Conservation (phyloP, 2,113 vertebrate genomes). For the Cairina moschata region DNA sequence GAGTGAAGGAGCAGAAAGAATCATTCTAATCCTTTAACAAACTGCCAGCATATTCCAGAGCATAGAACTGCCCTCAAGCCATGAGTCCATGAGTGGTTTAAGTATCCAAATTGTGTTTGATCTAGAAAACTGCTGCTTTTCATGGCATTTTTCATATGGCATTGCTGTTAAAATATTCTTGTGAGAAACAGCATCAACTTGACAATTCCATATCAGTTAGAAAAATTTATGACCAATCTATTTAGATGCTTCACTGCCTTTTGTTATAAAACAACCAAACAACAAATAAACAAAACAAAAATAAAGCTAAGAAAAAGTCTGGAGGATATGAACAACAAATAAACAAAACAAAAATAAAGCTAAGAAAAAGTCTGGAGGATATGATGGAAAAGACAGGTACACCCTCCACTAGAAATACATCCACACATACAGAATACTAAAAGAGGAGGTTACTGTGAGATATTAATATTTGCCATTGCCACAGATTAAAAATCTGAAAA, state of each 20-base stretch:
- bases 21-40: fast-evolving
- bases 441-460: background rate
- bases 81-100: background rate
- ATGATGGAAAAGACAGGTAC: background rate
- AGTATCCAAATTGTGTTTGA: background rate
- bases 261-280: background rate
- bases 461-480: background rate
- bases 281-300: background rate
- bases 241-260: background rate
- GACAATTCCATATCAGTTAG: background rate
- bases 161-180: background rate
- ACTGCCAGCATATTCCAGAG: background rate
- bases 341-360: background rate
- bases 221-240: background rate
- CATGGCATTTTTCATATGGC: background rate
- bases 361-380: background rate
- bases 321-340: background rate
- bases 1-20: background rate
- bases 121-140: background rate
- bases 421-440: background rate
- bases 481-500: background rate
- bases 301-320: background rate
- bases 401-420: background rate
- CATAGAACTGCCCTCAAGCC: background rate
- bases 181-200: background rate